These are phyloP conservation scores for Leucopsar rothschildi DNA, from an alignment of 2,113 vertebrate genomes.

Conservation along the genomic window DNA sequence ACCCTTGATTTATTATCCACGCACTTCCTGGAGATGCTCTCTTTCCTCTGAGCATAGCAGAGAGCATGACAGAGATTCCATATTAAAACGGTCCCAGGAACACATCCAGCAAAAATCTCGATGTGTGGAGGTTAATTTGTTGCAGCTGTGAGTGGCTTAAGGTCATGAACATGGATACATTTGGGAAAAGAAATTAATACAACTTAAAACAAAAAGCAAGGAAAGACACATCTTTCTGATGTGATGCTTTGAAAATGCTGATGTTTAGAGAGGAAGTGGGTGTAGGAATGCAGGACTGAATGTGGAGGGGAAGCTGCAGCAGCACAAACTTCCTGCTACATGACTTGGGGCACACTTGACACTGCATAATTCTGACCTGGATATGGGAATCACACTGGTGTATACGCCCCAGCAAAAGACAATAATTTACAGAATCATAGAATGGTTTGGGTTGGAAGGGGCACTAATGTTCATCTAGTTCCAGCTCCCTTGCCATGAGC, in stretches of 20 bases:
- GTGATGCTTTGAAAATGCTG: background rate
- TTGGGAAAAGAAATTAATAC: background rate
- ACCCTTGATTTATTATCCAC: background rate
- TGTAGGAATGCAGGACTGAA: background rate
- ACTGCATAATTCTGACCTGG: background rate
- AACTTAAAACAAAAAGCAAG: background rate
- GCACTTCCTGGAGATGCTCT: background rate
- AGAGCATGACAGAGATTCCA: background rate
- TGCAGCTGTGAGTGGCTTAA: slow-evolving; percentile 13
- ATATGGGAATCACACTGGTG: background rate
- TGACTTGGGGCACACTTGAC: background rate
- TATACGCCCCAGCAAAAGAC: background rate
- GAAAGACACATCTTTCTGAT: background rate
- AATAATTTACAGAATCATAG: background rate
- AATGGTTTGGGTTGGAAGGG: background rate
- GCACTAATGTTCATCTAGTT: background rate
- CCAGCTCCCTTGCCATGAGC: background rate
- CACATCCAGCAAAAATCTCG: background rate
- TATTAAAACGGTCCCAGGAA: background rate
- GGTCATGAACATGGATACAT: background rate
- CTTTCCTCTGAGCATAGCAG: background rate
- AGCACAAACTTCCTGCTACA: background rate
- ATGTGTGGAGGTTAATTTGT: slow-evolving; percentile 11
- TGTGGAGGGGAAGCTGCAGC: fast-evolving
- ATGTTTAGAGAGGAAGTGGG: background rate